phyloP scores from a whole-genome alignment of 1,140 invertebrate species.

The Sinonovacula constricta region DNA sequence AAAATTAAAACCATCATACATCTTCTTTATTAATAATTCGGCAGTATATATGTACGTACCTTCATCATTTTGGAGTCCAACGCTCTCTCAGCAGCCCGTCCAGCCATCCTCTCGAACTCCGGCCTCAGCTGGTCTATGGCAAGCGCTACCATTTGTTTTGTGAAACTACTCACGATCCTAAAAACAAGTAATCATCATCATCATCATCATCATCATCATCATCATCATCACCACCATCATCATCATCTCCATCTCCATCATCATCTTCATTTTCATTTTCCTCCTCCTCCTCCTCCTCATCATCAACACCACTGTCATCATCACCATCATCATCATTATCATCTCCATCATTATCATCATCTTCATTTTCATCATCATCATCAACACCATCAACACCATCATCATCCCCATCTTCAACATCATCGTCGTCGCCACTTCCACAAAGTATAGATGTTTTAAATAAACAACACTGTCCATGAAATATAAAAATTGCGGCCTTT shows the following conservation, averaged over 20 bases:
- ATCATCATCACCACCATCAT: too few relatives aligned
- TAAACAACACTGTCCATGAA: not conserved
- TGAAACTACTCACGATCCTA: slow-evolving; percentile 62
- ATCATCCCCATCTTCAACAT: too few relatives aligned
- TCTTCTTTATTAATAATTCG: too few relatives aligned
- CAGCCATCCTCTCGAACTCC: slow-evolving; percentile 61
- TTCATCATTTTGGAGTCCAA: slow-evolving; percentile 59
- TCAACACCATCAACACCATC: too few relatives aligned
- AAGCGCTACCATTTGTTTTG: slow-evolving; percentile 62
- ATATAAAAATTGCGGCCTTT: not conserved
- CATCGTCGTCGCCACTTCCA: not conserved
- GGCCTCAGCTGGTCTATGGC: slow-evolving; percentile 61
- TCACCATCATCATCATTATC: not conserved
- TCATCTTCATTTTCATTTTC: not conserved
- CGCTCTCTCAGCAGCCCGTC: slow-evolving; percentile 56
- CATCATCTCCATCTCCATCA: too few relatives aligned
- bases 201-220: too few relatives aligned
- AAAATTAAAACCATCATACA: not conserved
- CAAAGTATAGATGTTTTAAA: not conserved
- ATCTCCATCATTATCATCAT: not conserved
- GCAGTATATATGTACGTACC: not conserved
- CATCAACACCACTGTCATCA: too few relatives aligned
- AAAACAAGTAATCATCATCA: too few relatives aligned
- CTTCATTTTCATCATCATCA: too few relatives aligned
- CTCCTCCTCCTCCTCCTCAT: not conserved